Evolutionary conservation across 2,888 invertebrate genomes (phyloP), one percentile per base, ranked within the genome.

Genomic region (Cheiracanthium punctorium): DNA sequence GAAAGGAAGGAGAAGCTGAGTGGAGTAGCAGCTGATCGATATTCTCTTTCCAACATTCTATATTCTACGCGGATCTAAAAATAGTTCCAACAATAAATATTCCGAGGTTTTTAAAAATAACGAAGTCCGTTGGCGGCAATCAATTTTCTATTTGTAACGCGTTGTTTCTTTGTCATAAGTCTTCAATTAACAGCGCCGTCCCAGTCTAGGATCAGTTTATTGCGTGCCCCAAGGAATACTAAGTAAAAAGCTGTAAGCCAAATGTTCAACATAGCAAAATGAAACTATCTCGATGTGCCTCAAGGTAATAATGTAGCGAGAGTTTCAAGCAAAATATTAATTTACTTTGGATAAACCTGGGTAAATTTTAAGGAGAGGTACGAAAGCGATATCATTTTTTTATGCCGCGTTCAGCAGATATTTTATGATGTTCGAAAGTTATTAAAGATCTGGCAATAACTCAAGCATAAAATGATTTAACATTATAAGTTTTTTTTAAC

Each of bases 71-170:
- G 48, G 8, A n/a, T 79, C 84, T 73, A 85, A 85, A 85, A 85
- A 85, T 85, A 85, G 74, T 77, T 33, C 70, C 37, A n/a, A 69
- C 79, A 64, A 79, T 85, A 85, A 85, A 79, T 80, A 85, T 79
- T 85, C 84, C 79, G 76, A 77, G 75, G 43, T 72, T 84, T 82
- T 84, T 77, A 84, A 84, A 84, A 84, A 84, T 84, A 84, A 84
- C 77, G 82, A 73, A 43, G 67, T 71, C 65, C 67, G 77, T 84
- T 73, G 64, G 82, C 73, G 48, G 76, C 67, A 72, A 84, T 84
- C 82, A 72, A 84, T 72, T 76, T 48, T 64, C 71, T 64, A 82
- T 71, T 70, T 71, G 24, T 43, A 65, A 64, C 73, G 71, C 58
- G n/a, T 33, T 48, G 14, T n/a, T 20, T 65, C 48, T 80, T 52